Percentiles rank a stretch among this genome's conserved stretches.
These are phyloP conservation scores for Thecophora atra DNA, from an alignment of 2,888 invertebrate genomes.

Conservation along the genomic window DNA sequence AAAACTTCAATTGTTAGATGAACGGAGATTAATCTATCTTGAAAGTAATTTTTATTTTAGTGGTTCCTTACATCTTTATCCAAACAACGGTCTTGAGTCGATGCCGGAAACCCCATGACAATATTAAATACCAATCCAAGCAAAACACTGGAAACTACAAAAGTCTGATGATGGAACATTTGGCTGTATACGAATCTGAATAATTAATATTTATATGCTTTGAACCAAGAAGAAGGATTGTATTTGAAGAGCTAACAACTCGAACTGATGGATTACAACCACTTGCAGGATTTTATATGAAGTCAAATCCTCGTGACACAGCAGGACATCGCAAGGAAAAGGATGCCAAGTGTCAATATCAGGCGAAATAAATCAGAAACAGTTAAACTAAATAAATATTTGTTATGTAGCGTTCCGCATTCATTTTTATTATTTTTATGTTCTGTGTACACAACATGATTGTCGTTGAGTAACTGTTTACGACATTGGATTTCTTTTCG, in stretches of 20 bases:
- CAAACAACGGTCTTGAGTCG: constrained; percentile 62
- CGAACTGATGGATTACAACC: constrained; percentile 47
- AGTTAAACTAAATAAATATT: constrained; percentile 49
- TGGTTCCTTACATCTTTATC: constrained; percentile 57
- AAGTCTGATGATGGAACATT: constrained; percentile 44
- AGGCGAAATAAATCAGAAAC: constrained; percentile 55
- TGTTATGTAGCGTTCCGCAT: constrained; percentile 35
- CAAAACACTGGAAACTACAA: constrained; percentile 38
- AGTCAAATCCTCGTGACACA: constrained; percentile 39
- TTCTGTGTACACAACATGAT: not conserved
- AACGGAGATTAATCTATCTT: not conserved
- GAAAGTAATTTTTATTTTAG: not conserved
- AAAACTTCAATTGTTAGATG: not conserved
- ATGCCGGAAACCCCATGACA: constrained; percentile 51
- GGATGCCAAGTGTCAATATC: constrained; percentile 52
- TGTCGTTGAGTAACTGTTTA: constrained; percentile 37
- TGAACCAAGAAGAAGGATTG: constrained; percentile 6
- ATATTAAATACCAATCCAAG: constrained; percentile 39
- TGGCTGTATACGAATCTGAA: constrained; percentile 15
- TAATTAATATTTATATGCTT: not conserved
- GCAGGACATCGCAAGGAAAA: constrained; percentile 48
- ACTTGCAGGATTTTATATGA: constrained; percentile 26
- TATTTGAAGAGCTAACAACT: constrained; percentile 35
- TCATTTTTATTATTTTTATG: constrained; percentile 24
- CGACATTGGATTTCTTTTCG: constrained; percentile 17